A percentile compares a stretch with the other conserved stretches of the same genome.
phyloP scores from a whole-genome alignment of 2,888 invertebrate genomes.

The Bibio marci region DNA sequence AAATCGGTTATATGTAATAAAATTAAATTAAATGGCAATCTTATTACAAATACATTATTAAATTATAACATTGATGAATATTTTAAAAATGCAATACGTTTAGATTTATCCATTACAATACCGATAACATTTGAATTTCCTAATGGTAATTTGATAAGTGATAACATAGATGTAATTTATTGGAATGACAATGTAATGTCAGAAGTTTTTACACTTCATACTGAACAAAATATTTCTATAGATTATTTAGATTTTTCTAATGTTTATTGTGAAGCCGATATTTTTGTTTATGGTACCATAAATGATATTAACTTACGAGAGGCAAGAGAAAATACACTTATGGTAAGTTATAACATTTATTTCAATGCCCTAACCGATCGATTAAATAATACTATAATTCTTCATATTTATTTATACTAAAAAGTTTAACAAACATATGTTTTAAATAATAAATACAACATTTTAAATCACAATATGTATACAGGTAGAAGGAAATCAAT shows the following conservation, averaged over 20 bases:
- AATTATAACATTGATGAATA: conserved; percentile 27
- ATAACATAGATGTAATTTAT: conserved; percentile 23
- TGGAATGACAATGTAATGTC: conserved; percentile 32
- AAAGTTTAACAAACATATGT: not conserved
- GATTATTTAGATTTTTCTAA: conserved; percentile 18
- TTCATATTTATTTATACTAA: too few species aligned
- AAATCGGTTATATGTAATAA: conserved; percentile 18
- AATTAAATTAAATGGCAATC: conserved; percentile 15
- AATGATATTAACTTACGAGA: conserved; percentile 29
- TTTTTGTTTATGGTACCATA: conserved; percentile 18
- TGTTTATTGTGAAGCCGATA: conserved; percentile 18
- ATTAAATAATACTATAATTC: too few species aligned
- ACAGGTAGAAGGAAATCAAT: conserved; percentile 22
- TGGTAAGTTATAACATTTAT: conserved; percentile 26
- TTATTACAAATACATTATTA: conserved; percentile 22
- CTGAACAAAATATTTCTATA: conserved; percentile 27
- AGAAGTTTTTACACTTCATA: conserved; percentile 30
- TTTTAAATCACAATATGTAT: conserved; percentile 11
- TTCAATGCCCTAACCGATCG: too few species aligned
- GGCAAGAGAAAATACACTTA: conserved; percentile 33
- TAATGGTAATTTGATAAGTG: conserved; percentile 26
- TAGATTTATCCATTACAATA: conserved; percentile 21
- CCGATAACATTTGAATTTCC: conserved; percentile 29
- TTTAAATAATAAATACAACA: not conserved
- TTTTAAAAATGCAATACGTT: conserved; percentile 27